Percentiles rank a stretch among this genome's conserved stretches.
Evolutionary conservation across 2,113 vertebrate species (phyloP).

Genomic region (Monopterus albus): DNA sequence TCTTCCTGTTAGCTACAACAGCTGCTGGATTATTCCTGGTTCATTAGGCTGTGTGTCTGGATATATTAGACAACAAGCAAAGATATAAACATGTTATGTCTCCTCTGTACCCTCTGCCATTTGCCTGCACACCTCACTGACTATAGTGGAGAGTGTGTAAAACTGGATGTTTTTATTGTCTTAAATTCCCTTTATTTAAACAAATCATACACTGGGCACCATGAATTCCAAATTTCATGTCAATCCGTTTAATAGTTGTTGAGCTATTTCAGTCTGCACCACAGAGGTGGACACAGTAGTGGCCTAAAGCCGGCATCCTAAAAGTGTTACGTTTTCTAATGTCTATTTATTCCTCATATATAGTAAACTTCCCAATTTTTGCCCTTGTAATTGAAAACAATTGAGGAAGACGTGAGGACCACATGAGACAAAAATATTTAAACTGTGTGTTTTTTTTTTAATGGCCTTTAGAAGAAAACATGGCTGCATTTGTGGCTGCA

Average conservation of each 20-base stretch:
- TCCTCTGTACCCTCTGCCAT: constrained; percentile 1
- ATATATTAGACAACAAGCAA: constrained; percentile 28
- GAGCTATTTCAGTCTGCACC: too few relatives aligned
- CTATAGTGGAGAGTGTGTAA: constrained; percentile 11
- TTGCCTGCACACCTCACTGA: constrained; percentile 7
- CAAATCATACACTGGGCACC: too few relatives aligned
- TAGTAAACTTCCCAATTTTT: background rate
- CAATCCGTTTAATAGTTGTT: too few relatives aligned
- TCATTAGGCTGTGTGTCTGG: constrained; percentile 48
- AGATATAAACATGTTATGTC: constrained; percentile 5
- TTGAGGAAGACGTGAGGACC: background rate
- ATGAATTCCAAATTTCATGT: too few relatives aligned
- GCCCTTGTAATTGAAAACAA: background rate
- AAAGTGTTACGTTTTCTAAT: too few relatives aligned
- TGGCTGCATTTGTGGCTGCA: too few relatives aligned
- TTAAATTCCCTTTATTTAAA: background rate
- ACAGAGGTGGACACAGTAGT: too few relatives aligned
- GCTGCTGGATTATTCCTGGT: constrained; percentile 35
- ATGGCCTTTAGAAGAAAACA: background rate
- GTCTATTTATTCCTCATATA: too few relatives aligned
- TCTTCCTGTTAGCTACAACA: background rate
- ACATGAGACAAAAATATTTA: background rate
- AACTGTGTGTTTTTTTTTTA: background rate
- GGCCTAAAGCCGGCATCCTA: too few relatives aligned
- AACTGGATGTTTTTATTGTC: background rate